phyloP scores from a whole-genome alignment of 1,140 invertebrate genomes.

The Drosophila micromelanica region DNA sequence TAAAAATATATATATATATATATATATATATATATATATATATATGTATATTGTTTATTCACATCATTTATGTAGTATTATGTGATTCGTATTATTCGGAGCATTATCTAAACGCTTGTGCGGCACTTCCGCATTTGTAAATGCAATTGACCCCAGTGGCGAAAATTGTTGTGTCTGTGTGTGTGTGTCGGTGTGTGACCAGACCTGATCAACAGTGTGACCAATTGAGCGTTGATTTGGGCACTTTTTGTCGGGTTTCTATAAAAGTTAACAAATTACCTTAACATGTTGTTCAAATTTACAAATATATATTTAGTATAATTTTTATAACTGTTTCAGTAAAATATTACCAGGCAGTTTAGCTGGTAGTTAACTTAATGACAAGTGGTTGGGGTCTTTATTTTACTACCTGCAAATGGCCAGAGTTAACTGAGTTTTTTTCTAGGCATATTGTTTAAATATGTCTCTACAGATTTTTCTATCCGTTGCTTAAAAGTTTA shows the following conservation, averaged over 20 bases:
- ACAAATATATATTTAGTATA: too few relatives aligned
- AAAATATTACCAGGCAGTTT: too few relatives aligned
- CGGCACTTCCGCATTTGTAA: conserved; percentile 26
- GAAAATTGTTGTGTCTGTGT: conserved; percentile 1
- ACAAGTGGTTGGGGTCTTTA: too few relatives aligned
- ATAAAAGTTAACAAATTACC: background rate
- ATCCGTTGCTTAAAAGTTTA: too few relatives aligned
- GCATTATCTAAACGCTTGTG: conserved; percentile 7
- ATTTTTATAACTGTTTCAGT: too few relatives aligned
- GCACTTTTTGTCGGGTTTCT: background rate
- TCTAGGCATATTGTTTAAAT: too few relatives aligned
- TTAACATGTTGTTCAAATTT: background rate
- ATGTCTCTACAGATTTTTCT: too few relatives aligned
- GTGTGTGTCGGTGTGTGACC: background rate
- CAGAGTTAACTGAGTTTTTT: too few relatives aligned
- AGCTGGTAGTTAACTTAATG: too few relatives aligned
- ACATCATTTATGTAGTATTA: conserved; percentile 5
- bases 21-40: background rate
- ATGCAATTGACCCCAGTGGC: conserved; percentile 11
- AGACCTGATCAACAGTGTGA: conserved; percentile 4
- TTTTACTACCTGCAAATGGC: too few relatives aligned
- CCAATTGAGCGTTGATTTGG: background rate
- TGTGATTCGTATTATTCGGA: conserved; percentile 3
- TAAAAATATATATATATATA: conserved; percentile 3
- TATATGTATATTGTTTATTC: background rate